Evolutionary conservation across 2,797 vertebrate genomes (phyloP), one percentile per base, ranked within the genome.

Genomic region (Centropyge bicolor): DNA sequence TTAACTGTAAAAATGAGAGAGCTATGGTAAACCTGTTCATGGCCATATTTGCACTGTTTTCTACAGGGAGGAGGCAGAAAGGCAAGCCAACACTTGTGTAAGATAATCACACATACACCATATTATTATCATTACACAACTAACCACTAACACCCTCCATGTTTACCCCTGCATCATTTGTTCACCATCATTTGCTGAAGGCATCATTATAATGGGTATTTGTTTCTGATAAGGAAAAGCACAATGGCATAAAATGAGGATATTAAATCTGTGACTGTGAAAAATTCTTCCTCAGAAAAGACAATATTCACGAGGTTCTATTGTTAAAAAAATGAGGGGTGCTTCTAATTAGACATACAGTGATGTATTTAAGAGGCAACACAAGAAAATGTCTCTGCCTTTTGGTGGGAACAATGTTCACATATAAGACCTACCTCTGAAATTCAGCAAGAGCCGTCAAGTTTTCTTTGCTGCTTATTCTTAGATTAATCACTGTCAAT

Each of bases 51-150:
- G 12, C 45, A n/a, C 38, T 57, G 43, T 41, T 68, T 69, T 64
- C 7, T 17, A 13, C 62, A 16, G n/a, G 22, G 12, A 40, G 24
- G 11, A 66, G 31, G 16, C 20, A 19, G 20, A 45, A 61, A 61
- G 35, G 24, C 56, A 70, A 67, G 49, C 20, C 55, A n/a, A 19
- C 14, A 38, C 20, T 24, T 68, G 57, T 63, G 88, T 76, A 59
- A 86, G 72, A 83, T 83, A 87, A 88, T 85, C 52, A 72, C 13
- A 57, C 11, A 1, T 82, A 84, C 74, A 75, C 59, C 24, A 43
- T 66, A 74, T 80, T 84, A 88, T 83, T 78, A 41, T 70, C 59
- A 90, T 91, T 82, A 91, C 81, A 86, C 60, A 72, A 84, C 76
- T 16, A 60, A 76, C 69, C 80, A 78, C 75, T 67, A 31, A 75